Base-by-base conservation (phyloP, 2,888 invertebrate species). In the Stenolophus ochropezus region DNA sequence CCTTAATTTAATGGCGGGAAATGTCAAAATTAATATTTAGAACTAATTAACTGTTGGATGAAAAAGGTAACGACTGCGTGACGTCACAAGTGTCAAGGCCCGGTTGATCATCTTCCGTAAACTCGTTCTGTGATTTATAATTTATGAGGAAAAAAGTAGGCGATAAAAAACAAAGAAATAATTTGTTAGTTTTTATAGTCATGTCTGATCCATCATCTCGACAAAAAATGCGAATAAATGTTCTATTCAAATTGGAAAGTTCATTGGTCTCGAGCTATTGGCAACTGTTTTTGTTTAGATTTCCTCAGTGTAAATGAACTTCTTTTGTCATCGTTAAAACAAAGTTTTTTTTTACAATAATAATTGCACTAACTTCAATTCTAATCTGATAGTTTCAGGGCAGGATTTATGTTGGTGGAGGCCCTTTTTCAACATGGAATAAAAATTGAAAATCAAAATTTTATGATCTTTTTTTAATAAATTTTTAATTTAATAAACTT, bases 11-110 rank as follows among this genome's bases (percentile, higher is more conserved):
- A 74, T 25, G 27, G 33, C 8, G 33, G 20, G 25, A 77, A 77
- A 77, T 77, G 76, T 77, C 76, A 77, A 77, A 77, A 53, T 56
- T 33, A 77, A 27, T 58, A 77, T 77, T 21, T 76, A 56, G 56
- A 76, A 56, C 56, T 76, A 23, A 76, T 76, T 76, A 76, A 18
- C 33, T 27, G 25, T 14, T 65, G 23, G 23, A 69, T 20, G n/a
- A 21, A 73, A 61, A 61, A 25, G 47, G 73, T 77, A 77, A 61
- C 76, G 25, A 61, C 25, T 61, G n/a, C 23, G 25, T 61, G 61
- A 61, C 61, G 61, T 61, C 14, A 25, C 58, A 21, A 14, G 25
- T 61, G 61, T 61, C 61, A 61, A 61, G 61, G 61, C 61, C 61
- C 61, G 23, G 23, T 61, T 14, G 61, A 61, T 61, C 25, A 25